phyloP scores from a whole-genome alignment of 2,797 vertebrate genomes.

The Aulostomus chinensis region DNA sequence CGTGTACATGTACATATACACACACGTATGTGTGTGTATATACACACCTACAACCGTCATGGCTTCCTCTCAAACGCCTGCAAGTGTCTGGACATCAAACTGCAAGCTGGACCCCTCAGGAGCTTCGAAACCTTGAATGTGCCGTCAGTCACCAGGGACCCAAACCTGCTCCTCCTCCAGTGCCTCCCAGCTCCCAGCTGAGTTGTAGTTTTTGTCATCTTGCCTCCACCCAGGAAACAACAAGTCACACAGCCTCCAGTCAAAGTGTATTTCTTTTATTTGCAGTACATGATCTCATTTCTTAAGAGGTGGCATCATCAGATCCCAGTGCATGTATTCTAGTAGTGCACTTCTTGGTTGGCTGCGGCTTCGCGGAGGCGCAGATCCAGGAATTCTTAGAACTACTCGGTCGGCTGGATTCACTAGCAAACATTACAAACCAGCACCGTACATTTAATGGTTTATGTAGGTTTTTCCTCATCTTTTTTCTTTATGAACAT shows the following conservation, averaged over 20 bases:
- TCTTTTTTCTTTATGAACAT: slow-evolving; percentile 71
- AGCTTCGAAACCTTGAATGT: too few relatives aligned
- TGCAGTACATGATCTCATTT: slow-evolving; percentile 71
- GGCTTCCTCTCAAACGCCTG: too few relatives aligned
- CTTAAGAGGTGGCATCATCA: slow-evolving; percentile 78
- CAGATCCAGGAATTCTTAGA: slow-evolving; percentile 75
- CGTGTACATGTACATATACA: too few relatives aligned
- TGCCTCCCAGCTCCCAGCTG: too few relatives aligned
- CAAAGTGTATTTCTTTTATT: slow-evolving; percentile 83
- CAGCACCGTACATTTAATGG: slow-evolving; percentile 78
- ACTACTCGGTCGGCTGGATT: slow-evolving; percentile 79
- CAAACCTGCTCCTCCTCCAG: too few relatives aligned
- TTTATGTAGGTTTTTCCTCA: slow-evolving; percentile 60
- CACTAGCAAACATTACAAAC: slow-evolving; percentile 82
- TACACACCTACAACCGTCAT: too few relatives aligned
- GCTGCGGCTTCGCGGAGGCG: slow-evolving; percentile 59
- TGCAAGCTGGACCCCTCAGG: too few relatives aligned
- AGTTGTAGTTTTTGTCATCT: too few relatives aligned
- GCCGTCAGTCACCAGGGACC: too few relatives aligned
- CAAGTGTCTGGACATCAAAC: too few relatives aligned
- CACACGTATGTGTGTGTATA: too few relatives aligned
- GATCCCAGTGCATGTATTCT: slow-evolving; percentile 89
- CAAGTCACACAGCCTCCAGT: slow-evolving; percentile 15
- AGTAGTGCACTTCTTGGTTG: slow-evolving; percentile 84
- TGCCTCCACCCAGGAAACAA: too few relatives aligned